These are phyloP conservation scores for Anastrepha obliqua DNA, from an alignment of 1,140 invertebrate species.

Conservation along the genomic window DNA sequence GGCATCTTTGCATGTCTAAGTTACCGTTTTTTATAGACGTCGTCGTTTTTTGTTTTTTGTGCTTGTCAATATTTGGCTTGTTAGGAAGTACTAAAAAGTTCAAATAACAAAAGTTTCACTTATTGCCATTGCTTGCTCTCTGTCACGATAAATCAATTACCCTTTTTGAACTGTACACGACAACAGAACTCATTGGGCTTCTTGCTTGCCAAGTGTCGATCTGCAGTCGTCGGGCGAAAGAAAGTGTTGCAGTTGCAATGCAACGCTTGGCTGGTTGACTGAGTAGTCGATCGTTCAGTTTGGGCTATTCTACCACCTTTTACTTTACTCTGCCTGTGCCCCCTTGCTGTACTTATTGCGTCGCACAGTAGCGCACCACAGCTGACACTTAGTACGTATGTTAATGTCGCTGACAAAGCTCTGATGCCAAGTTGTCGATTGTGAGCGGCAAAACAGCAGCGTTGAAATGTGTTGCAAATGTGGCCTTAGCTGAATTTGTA, in stretches of 20 bases:
- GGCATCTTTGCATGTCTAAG: too few relatives aligned
- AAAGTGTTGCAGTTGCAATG: conserved; percentile 18
- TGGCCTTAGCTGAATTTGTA: conserved; percentile 1
- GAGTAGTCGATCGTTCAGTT: not conserved
- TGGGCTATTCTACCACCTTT: not conserved
- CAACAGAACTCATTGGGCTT: not conserved
- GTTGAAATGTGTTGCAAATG: not conserved
- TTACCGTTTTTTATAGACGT: too few relatives aligned
- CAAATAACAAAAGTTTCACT: conserved; percentile 40
- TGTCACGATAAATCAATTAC: conserved; percentile 74
- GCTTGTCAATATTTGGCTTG: not conserved
- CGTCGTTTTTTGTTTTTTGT: too few relatives aligned
- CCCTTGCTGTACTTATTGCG: not conserved
- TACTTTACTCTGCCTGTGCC: not conserved
- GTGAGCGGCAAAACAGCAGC: conserved; percentile 60
- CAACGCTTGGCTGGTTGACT: not conserved
- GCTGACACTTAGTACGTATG: conserved; percentile 71
- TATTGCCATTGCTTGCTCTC: conserved; percentile 54
- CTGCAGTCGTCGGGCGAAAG: conserved; percentile 45
- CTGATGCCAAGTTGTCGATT: conserved; percentile 22
- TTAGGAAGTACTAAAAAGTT: conserved; percentile 1
- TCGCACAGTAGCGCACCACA: conserved; percentile 60
- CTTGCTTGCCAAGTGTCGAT: conserved; percentile 17
- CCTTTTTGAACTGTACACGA: conserved; percentile 60
- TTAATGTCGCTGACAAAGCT: conserved; percentile 71